A percentile compares a stretch with the other conserved stretches of the same genome.
Conservation (phyloP, 2,797 vertebrate species). For the Centroberyx gerrardi region DNA sequence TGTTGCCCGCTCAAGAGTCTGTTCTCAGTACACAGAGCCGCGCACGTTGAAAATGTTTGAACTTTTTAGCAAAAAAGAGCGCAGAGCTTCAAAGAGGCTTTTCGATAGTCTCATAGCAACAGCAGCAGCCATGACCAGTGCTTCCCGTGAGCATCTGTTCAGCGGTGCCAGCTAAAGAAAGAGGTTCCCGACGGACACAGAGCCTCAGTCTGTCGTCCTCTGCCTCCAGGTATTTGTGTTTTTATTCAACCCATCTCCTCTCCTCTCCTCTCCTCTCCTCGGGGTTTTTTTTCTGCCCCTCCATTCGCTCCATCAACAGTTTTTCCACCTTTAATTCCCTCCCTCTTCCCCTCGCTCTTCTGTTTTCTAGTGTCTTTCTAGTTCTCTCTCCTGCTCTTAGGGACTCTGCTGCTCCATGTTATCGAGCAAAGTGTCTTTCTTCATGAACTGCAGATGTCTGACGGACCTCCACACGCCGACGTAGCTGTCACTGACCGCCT, state of each 20-base stretch:
- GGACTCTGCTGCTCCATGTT: conserved; percentile 96
- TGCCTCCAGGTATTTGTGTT: neutral
- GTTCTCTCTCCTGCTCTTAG: conserved; percentile 61
- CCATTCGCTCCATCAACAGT: neutral
- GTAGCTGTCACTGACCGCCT: conserved; percentile 87
- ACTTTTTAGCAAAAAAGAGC: conserved; percentile 19
- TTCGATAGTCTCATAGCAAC: neutral
- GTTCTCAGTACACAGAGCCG: neutral
- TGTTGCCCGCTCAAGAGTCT: conserved; percentile 5
- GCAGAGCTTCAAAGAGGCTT: neutral
- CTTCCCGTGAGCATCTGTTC: conserved; percentile 22
- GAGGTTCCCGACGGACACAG: conserved; percentile 35
- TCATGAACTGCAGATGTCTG: conserved; percentile 90
- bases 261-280: neutral
- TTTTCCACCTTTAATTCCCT: neutral
- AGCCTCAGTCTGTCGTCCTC: conserved; percentile 10
- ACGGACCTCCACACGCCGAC: conserved; percentile 93
- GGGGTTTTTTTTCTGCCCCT: neutral
- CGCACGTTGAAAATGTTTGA: neutral
- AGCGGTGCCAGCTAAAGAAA: conserved; percentile 13
- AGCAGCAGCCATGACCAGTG: conserved; percentile 27
- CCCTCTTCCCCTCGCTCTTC: neutral
- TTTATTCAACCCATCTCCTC: neutral
- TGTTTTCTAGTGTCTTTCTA: conserved; percentile 5
- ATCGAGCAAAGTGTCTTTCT: conserved; percentile 93